Evolutionary conservation across 2,113 vertebrate genomes (phyloP).

Genomic region (Lethenteron reissneri): DNA sequence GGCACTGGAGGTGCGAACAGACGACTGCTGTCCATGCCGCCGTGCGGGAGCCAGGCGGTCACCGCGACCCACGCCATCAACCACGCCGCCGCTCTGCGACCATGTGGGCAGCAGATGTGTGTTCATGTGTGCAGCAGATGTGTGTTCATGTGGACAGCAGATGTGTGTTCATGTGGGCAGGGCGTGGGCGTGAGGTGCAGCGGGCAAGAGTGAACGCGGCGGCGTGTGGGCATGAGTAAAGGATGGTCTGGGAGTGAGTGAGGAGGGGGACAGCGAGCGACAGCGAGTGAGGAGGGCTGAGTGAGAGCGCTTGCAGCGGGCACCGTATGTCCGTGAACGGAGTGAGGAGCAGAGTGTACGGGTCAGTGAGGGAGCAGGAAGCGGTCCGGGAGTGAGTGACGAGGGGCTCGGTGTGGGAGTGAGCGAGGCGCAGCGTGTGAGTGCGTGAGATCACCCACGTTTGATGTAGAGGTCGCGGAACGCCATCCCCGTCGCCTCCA

Average conservation of each 20-base stretch:
- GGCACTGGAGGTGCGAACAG: no score
- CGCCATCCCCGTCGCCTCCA: conserved; percentile 60
- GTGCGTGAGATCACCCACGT: conserved; percentile 32
- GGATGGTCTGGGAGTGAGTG: neutral
- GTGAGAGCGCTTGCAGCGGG: neutral
- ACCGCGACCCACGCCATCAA: no score
- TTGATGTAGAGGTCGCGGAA: conserved; percentile 81
- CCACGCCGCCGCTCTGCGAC: no score
- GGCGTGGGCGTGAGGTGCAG: neutral
- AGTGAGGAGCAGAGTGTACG: no score
- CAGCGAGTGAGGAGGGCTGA: neutral
- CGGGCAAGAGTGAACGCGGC: neutral
- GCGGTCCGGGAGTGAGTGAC: neutral
- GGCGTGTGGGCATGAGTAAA: neutral
- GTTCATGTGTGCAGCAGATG: no score
- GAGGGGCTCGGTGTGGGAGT: neutral
- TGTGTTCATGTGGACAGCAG: no score
- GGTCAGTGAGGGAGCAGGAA: neutral
- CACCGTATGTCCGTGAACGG: neutral
- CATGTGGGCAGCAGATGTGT: no score
- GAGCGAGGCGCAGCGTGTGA: neutral
- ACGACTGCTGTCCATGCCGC: no score
- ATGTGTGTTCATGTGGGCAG: no score
- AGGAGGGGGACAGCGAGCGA: neutral
- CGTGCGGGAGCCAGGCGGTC: no score